These are phyloP conservation scores for Steinernema carpocapsae DNA, from an alignment of 2,888 invertebrate species.

Conservation along the genomic window DNA sequence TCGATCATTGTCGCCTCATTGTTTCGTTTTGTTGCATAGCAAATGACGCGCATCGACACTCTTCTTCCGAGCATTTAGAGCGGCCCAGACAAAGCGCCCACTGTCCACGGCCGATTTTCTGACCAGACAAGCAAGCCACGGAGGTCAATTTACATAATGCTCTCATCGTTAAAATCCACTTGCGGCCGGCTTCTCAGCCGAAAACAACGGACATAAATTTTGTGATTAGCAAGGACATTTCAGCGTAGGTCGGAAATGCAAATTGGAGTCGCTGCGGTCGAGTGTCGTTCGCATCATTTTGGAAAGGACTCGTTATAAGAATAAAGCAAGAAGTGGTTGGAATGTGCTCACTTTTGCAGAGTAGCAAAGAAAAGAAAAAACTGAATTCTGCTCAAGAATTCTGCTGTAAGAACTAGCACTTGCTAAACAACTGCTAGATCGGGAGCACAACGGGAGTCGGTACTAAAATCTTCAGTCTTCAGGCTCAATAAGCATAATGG, in stretches of 20 bases:
- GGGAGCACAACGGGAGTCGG: too few species aligned
- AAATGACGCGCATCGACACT: constrained; percentile 34
- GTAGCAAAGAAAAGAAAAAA: too few species aligned
- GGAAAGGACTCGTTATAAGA: background rate
- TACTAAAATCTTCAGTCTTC: too few species aligned
- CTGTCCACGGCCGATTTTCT: background rate
- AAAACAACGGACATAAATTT: constrained; percentile 17
- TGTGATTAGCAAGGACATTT: constrained; percentile 7
- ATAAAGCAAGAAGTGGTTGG: too few species aligned
- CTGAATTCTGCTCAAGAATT: too few species aligned
- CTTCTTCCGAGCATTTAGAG: background rate
- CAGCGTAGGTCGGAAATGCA: background rate
- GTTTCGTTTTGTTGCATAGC: constrained; percentile 34
- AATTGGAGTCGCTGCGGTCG: background rate
- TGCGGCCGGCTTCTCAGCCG: constrained; percentile 25
- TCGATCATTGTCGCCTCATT: constrained; percentile 34
- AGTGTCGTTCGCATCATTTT: constrained; percentile 11
- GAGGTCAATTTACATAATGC: constrained; percentile 24
- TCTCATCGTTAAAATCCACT: constrained; percentile 32
- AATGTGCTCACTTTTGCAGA: too few species aligned
- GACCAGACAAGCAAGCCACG: constrained; percentile 6
- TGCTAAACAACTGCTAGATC: too few species aligned
- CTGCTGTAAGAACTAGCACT: too few species aligned
- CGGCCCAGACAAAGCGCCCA: constrained; percentile 11
- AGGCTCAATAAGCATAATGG: too few species aligned